These are phyloP conservation scores for Centropus bengalensis DNA, from an alignment of 2,113 vertebrate species.

Conservation along the genomic window DNA sequence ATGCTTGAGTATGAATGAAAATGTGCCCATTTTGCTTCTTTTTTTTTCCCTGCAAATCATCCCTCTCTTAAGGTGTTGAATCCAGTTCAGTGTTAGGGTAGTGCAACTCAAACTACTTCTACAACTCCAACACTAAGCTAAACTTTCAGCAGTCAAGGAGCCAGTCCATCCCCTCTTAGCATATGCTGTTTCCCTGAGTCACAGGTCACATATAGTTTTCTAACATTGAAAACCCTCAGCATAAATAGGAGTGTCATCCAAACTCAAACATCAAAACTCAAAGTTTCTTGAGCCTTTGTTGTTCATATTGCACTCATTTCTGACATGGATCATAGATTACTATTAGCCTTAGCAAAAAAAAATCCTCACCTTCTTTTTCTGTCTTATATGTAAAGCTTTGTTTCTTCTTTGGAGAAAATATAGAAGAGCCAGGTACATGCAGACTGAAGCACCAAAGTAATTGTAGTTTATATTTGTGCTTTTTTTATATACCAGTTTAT, in stretches of 20 bases:
- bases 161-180: rapidly evolving
- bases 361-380: background rate
- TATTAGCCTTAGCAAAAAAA: background rate
- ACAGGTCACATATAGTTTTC: background rate
- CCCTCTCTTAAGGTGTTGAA: background rate
- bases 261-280: background rate
- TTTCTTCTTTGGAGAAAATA: background rate
- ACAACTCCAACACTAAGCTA: background rate
- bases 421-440: rapidly evolving
- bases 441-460: background rate
- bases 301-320: background rate
- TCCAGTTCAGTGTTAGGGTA: background rate
- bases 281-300: background rate
- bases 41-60: background rate
- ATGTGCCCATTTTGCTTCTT: background rate
- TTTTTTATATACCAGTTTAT: too few relatives aligned
- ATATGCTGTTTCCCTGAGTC: rapidly evolving
- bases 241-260: background rate
- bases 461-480: background rate
- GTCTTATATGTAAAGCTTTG: rapidly evolving
- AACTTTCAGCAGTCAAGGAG: rapidly evolving
- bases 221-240: background rate
- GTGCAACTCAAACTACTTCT: background rate
- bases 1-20: background rate
- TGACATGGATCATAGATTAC: background rate